Evolutionary conservation across 2,113 vertebrate genomes (phyloP).

Genomic region (Anarhynchus alexandrinus): DNA sequence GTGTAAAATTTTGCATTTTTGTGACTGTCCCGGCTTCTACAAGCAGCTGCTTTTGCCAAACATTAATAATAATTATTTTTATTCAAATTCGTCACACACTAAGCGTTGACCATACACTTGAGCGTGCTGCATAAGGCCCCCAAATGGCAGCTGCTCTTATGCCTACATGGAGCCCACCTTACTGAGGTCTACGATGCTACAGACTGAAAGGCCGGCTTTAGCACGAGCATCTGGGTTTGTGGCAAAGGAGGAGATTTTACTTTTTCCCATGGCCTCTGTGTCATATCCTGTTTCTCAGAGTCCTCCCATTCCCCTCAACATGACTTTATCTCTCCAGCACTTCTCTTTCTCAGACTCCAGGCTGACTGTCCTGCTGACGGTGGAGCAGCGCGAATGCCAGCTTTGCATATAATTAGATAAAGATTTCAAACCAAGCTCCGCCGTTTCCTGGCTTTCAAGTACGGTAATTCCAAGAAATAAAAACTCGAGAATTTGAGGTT

Average conservation of each 20-base stretch:
- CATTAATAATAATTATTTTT: background rate
- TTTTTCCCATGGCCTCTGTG: slow-evolving; percentile 60
- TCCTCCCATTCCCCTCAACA: slow-evolving; percentile 38
- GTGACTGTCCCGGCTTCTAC: background rate
- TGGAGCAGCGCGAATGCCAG: background rate
- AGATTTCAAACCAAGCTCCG: background rate
- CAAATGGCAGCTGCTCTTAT: background rate
- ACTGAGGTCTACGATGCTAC: background rate
- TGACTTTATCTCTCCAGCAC: slow-evolving; percentile 48
- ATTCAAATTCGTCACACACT: background rate
- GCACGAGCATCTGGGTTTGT: background rate
- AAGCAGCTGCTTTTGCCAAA: background rate
- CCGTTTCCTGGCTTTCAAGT: background rate
- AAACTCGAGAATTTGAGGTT: background rate
- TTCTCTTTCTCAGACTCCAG: slow-evolving; percentile 27
- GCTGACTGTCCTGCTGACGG: background rate
- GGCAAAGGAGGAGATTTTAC: background rate
- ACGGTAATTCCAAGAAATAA: background rate
- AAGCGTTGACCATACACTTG: background rate
- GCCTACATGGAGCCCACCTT: background rate
- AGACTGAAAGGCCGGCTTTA: background rate
- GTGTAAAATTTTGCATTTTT: slow-evolving; percentile 29
- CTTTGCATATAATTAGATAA: background rate
- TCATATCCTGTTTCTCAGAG: slow-evolving; percentile 56
- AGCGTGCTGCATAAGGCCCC: fast-evolving